Evolutionary conservation across 2,797 vertebrate species (phyloP).

Genomic region (Falco biarmicus): DNA sequence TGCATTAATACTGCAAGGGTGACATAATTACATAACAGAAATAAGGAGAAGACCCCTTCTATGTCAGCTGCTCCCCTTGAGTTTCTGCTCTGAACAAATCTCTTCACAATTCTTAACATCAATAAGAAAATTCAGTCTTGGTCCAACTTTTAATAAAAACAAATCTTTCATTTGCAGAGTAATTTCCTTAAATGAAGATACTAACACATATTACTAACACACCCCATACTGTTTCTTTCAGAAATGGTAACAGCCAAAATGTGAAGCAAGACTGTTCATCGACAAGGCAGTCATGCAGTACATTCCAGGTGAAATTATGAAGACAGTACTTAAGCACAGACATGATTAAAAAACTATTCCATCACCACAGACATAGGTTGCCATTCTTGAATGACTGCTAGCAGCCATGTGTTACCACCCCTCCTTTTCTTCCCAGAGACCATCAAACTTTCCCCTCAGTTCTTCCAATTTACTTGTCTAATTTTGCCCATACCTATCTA

Average conservation of each 20-base stretch:
- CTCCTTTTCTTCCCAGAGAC: not conserved
- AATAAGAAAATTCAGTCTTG: not conserved
- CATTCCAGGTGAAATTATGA: not conserved
- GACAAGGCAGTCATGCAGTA: not conserved
- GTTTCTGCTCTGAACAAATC: not conserved
- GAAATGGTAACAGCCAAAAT: not conserved
- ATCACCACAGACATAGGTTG: not conserved
- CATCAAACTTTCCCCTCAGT: not conserved
- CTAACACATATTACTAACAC: not conserved
- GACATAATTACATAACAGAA: not conserved
- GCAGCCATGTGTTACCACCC: not conserved
- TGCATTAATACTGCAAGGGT: not conserved
- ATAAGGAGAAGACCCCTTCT: not conserved
- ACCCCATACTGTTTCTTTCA: not conserved
- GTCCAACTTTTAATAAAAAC: not conserved
- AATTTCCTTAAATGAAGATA: not conserved
- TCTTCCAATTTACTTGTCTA: not conserved
- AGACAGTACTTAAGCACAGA: not conserved
- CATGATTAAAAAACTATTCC: not conserved
- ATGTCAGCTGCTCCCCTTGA: not conserved
- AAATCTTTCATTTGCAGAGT: not conserved
- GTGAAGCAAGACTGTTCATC: not conserved
- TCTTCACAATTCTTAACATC: not conserved
- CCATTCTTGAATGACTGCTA: not conserved
- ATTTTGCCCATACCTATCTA: not conserved